A percentile compares a stretch with the other conserved stretches of the same genome.
phyloP scores from a whole-genome alignment of 2,888 invertebrate genomes.

The Luperina nickerlii region DNA sequence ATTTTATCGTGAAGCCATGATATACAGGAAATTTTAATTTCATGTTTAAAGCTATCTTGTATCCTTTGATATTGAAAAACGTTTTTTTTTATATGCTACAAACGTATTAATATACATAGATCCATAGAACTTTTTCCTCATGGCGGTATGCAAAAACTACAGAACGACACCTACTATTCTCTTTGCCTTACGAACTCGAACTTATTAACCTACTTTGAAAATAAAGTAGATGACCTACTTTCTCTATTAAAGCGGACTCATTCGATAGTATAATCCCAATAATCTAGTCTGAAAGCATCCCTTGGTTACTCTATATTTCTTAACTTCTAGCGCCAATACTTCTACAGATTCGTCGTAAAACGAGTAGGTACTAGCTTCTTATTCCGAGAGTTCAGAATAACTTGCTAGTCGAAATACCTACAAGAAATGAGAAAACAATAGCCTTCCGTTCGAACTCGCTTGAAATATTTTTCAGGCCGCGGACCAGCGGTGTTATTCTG shows the following conservation, averaged over 20 bases:
- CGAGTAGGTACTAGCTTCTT: neutral
- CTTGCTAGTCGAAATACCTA: neutral
- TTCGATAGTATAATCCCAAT: constrained; percentile 15
- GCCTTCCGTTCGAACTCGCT: constrained; percentile 7
- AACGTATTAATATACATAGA: too few relatives aligned
- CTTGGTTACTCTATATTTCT: neutral
- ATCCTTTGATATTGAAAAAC: neutral
- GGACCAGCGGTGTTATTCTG: neutral
- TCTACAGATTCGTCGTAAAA: neutral
- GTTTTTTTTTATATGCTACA: too few relatives aligned
- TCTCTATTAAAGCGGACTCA: neutral
- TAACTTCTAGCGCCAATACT: neutral
- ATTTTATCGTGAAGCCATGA: neutral
- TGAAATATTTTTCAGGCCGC: constrained; percentile 18
- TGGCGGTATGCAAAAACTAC: neutral
- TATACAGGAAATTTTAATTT: neutral
- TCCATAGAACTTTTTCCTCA: neutral
- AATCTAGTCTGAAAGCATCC: neutral
- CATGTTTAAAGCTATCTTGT: neutral
- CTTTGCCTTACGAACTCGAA: neutral
- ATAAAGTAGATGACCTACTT: neutral
- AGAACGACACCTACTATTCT: neutral
- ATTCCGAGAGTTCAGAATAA: neutral
- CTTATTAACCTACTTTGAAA: neutral
- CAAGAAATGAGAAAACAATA: constrained; percentile 25